Percentiles rank a stretch among this genome's conserved stretches.
phyloP scores from a whole-genome alignment of 1,140 invertebrate genomes.

The Drosophila nannoptera region DNA sequence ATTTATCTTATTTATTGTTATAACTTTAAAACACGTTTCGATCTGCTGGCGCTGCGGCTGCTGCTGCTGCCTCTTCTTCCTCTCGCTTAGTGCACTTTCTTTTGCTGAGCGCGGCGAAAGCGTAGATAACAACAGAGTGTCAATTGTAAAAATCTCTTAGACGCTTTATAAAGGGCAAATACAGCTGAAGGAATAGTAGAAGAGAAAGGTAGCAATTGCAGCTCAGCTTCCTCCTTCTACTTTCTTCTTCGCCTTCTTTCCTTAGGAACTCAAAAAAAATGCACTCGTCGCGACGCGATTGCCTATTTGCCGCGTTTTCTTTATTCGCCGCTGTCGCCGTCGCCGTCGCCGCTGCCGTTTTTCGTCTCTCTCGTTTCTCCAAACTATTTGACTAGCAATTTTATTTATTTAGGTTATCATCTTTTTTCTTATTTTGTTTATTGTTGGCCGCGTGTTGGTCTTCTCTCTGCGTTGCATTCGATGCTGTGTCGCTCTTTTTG shows the following conservation, averaged over 20 bases:
- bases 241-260: slow-evolving; percentile 8
- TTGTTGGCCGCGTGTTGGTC: slow-evolving; percentile 20
- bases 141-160: slow-evolving; percentile 36
- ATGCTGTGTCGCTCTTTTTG: slow-evolving; percentile 8
- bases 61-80: not conserved
- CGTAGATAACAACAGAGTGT: slow-evolving; percentile 40
- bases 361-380: slow-evolving; percentile 11
- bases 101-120: slow-evolving; percentile 26
- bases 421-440: slow-evolving; percentile 25
- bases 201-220: slow-evolving; percentile 12
- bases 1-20: slow-evolving; percentile 41
- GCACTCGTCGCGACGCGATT: slow-evolving; percentile 28
- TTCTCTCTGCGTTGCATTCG: slow-evolving; percentile 11
- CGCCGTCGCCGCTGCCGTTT: not conserved
- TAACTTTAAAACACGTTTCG: slow-evolving; percentile 49
- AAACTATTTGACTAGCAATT: slow-evolving; percentile 63
- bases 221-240: slow-evolving; percentile 7
- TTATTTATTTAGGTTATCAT: slow-evolving; percentile 69
- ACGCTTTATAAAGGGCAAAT: slow-evolving; percentile 2
- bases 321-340: not conserved
- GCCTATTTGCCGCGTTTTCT: slow-evolving; percentile 12
- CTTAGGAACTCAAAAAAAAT: slow-evolving; percentile 30
- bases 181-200: not conserved
- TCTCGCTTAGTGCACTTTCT: slow-evolving; percentile 38
- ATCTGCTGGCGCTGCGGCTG: slow-evolving; percentile 10